Conservation (phyloP, 2,888 invertebrate genomes). For the Furcula furcula region DNA sequence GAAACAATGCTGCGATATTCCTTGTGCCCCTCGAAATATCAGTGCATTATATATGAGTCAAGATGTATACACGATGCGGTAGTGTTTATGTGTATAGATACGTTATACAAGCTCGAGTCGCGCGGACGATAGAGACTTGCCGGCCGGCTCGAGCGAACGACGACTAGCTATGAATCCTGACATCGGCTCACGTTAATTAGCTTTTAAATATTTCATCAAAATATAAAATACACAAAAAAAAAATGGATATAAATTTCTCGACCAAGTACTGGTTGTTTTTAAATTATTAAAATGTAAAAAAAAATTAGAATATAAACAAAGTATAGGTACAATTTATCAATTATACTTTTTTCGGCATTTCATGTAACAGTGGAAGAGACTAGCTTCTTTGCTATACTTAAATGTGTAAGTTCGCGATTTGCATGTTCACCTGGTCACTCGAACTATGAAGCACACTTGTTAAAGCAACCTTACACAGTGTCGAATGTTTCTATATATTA, state of each 20-base stretch:
- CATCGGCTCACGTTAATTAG: constrained; percentile 82
- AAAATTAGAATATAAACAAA: constrained; percentile 81
- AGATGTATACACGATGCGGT: constrained; percentile 70
- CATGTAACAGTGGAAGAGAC: constrained; percentile 70
- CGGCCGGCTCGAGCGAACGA: constrained; percentile 78
- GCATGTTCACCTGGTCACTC: constrained; percentile 28
- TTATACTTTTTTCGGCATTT: constrained; percentile 81
- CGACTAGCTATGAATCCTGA: constrained; percentile 82
- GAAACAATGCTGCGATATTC: constrained; percentile 78
- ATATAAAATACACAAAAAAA: constrained; percentile 81
- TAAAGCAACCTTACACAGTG: constrained; percentile 54
- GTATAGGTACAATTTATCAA: constrained; percentile 82
- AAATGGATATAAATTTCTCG: constrained; percentile 81
- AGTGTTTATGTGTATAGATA: constrained; percentile 75
- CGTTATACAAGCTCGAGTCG: constrained; percentile 74
- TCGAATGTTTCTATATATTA: constrained; percentile 60
- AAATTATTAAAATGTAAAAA: constrained; percentile 82
- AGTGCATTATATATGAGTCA: constrained; percentile 76
- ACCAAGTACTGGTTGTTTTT: constrained; percentile 82
- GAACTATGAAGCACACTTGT: constrained; percentile 36
- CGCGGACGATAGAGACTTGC: constrained; percentile 60
- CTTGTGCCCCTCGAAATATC: constrained; percentile 78
- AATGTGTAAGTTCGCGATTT: constrained; percentile 44
- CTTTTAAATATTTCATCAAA: constrained; percentile 82
- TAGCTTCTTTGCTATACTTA: constrained; percentile 51